phyloP scores from a whole-genome alignment of 2,888 invertebrate species.

The Hybos culiciformis region DNA sequence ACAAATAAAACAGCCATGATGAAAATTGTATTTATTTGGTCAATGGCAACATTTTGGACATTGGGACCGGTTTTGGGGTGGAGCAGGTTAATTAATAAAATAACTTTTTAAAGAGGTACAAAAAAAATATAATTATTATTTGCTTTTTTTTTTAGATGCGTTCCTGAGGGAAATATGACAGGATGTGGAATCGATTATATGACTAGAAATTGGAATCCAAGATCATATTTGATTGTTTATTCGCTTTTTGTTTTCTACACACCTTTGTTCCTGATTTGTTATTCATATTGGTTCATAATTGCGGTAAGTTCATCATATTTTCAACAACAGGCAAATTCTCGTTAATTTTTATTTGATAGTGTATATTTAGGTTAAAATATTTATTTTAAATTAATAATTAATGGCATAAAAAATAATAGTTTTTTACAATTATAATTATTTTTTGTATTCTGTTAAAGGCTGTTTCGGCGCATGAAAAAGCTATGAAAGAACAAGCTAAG shows the following conservation, averaged over 20 bases:
- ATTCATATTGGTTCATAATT: slow-evolving; percentile 79
- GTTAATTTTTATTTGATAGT: neutral
- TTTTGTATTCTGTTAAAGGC: slow-evolving; percentile 38
- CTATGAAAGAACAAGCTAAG: slow-evolving; percentile 81
- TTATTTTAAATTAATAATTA: neutral
- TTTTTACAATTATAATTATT: neutral
- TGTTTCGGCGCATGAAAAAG: slow-evolving; percentile 70
- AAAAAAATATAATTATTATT: neutral
- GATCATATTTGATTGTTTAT: slow-evolving; percentile 67
- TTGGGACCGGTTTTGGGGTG: slow-evolving; percentile 76
- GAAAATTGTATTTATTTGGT: slow-evolving; percentile 67
- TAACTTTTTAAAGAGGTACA: neutral
- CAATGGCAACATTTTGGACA: slow-evolving; percentile 64
- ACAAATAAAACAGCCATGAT: slow-evolving; percentile 66
- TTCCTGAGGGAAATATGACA: slow-evolving; percentile 88
- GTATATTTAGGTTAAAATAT: neutral
- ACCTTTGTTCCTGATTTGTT: slow-evolving; percentile 67
- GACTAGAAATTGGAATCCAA: slow-evolving; percentile 57
- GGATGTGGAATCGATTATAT: slow-evolving; percentile 85
- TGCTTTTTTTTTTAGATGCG: slow-evolving; percentile 46
- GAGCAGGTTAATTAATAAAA: slow-evolving; percentile 54
- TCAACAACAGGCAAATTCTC: neutral
- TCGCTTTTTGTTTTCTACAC: slow-evolving; percentile 63
- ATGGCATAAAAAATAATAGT: neutral
- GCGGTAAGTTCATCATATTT: slow-evolving; percentile 40